Conservation (phyloP, 2,888 invertebrate species). For the Leistus spinibarbis region DNA sequence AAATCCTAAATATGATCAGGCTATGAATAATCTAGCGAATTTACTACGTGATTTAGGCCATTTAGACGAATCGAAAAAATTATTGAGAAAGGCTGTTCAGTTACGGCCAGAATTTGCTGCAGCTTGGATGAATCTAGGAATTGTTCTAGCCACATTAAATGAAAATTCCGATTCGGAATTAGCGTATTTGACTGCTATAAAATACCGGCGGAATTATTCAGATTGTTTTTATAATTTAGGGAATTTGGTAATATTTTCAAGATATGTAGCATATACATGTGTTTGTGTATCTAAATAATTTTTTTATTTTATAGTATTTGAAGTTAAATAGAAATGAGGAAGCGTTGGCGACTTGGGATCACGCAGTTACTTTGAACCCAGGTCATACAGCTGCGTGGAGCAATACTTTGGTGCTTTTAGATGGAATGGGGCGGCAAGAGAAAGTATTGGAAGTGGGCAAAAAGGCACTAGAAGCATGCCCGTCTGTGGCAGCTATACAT, state of each 20-base stretch:
- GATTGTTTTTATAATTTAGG: constrained; percentile 96
- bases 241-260: constrained; percentile 71
- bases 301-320: constrained; percentile 68
- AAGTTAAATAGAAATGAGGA: constrained; percentile 74
- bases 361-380: constrained; percentile 77
- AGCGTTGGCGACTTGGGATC: constrained; percentile 82
- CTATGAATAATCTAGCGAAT: constrained; percentile 93
- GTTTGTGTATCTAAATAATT: neutral
- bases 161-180: constrained; percentile 73
- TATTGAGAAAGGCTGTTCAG: constrained; percentile 73
- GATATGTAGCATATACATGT: neutral
- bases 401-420: constrained; percentile 84
- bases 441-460: constrained; percentile 74
- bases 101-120: constrained; percentile 86
- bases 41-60: constrained; percentile 74
- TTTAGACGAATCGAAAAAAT: constrained; percentile 72
- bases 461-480: constrained; percentile 72
- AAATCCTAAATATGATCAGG: constrained; percentile 84
- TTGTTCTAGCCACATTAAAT: constrained; percentile 79
- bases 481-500: constrained; percentile 76
- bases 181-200: constrained; percentile 82
- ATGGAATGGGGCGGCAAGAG: constrained; percentile 64
- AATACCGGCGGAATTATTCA: constrained; percentile 79
- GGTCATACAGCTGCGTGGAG: constrained; percentile 89
- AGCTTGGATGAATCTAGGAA: constrained; percentile 99